These are phyloP conservation scores for Pseudochirops corinnae DNA, from an alignment of 2,797 vertebrate genomes.

Conservation along the genomic window DNA sequence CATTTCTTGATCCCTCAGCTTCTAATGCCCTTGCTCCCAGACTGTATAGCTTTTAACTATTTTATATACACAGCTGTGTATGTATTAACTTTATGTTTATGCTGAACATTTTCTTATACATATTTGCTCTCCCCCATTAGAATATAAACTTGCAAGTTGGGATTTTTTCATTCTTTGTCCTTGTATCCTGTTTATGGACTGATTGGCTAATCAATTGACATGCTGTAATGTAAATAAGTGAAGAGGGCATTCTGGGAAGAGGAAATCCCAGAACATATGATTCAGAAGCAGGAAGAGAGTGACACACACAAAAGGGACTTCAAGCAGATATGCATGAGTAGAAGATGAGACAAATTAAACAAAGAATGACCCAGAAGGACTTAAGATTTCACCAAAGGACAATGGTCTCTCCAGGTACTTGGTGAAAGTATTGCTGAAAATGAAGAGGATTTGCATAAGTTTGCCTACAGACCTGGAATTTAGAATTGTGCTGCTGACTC, in stretches of 20 bases:
- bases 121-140: not conserved
- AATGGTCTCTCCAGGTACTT: not conserved
- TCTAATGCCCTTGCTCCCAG: not conserved
- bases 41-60: not conserved
- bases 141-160: not conserved
- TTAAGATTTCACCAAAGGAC: not conserved
- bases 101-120: not conserved
- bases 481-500: not conserved
- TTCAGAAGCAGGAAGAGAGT: not conserved
- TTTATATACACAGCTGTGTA: not conserved
- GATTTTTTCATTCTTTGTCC: not conserved
- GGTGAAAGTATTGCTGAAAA: not conserved
- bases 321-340: not conserved
- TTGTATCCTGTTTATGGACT: not conserved
- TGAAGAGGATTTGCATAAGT: not conserved
- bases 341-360: not conserved
- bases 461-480: not conserved
- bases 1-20: not conserved
- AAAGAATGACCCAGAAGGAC: not conserved
- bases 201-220: not conserved
- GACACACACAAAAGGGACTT: not conserved
- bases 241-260: not conserved
- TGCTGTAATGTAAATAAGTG: not conserved
- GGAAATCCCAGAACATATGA: not conserved
- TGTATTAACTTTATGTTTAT: not conserved